Conservation (phyloP, 2,113 vertebrate genomes). For the Manacus vitellinus region DNA sequence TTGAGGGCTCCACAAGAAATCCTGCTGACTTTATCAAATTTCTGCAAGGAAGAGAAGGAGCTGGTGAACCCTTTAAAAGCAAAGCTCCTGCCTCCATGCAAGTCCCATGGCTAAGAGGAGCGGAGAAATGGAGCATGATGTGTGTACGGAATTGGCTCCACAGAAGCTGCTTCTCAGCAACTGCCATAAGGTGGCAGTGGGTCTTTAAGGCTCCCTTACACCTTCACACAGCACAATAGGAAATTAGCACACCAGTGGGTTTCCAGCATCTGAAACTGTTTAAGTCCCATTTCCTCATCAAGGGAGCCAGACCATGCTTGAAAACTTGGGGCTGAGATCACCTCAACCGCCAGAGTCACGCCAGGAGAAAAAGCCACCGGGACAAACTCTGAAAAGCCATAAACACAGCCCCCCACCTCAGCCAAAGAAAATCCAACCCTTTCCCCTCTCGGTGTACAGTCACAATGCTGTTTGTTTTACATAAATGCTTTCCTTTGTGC, state of each 20-base stretch:
- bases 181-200: conserved; percentile 68
- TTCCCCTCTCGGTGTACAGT: neutral
- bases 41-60: conserved; percentile 31
- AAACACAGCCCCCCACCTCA: neutral
- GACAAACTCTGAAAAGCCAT: neutral
- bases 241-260: conserved; percentile 32
- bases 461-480: neutral
- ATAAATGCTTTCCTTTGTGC: neutral
- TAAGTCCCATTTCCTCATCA: conserved; percentile 23
- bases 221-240: conserved; percentile 50
- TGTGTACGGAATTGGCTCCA: neutral
- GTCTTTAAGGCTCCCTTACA: conserved; percentile 62
- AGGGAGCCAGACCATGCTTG: neutral
- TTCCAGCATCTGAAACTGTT: conserved; percentile 36
- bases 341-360: neutral
- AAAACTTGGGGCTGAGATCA: neutral
- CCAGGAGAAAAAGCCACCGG: neutral
- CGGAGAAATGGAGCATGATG: neutral
- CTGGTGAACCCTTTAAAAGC: conserved; percentile 39
- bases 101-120: neutral
- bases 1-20: neutral
- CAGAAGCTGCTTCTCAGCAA: conserved; percentile 45
- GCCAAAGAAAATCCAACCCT: conserved; percentile 1
- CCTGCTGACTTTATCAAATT: neutral
- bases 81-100: conserved; percentile 45